Percentiles rank a stretch among this genome's conserved stretches.
Evolutionary conservation across 23 tunicate genomes (phyloP).

Genomic region (Aplidium turbinatum): DNA sequence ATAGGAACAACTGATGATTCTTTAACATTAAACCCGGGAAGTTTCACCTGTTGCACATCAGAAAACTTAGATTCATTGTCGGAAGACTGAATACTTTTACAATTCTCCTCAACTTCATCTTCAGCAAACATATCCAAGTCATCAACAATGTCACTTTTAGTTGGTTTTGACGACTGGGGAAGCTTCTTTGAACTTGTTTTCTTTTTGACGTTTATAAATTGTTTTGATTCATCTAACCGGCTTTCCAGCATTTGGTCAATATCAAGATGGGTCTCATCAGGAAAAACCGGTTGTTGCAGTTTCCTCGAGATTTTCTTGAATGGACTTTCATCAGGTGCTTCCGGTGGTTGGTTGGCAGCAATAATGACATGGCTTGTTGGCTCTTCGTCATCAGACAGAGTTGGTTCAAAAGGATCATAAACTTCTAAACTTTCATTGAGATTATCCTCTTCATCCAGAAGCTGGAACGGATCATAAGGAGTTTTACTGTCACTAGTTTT

Average conservation of each 20-base stretch:
- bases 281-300: neutral
- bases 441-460: conserved; percentile 18
- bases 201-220: too few species aligned
- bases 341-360: neutral
- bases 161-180: too few species aligned
- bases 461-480: conserved; percentile 48
- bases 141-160: too few species aligned
- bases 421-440: conserved; percentile 26
- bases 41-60: conserved; percentile 6
- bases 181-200: too few species aligned
- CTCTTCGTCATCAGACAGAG: conserved; percentile 73
- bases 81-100: neutral
- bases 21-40: conserved; percentile 17
- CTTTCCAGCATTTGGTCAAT: neutral
- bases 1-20: conserved; percentile 2
- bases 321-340: neutral
- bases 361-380: neutral
- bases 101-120: too few species aligned
- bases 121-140: conserved; percentile 35
- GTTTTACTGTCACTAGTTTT: neutral
- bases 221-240: too few species aligned
- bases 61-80: neutral
- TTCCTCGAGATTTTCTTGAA: neutral
- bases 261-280: neutral
- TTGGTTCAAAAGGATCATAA: conserved; percentile 92